Evolutionary conservation across 1,140 invertebrate genomes (phyloP).

Genomic region (Drosophila pseudoobscura): DNA sequence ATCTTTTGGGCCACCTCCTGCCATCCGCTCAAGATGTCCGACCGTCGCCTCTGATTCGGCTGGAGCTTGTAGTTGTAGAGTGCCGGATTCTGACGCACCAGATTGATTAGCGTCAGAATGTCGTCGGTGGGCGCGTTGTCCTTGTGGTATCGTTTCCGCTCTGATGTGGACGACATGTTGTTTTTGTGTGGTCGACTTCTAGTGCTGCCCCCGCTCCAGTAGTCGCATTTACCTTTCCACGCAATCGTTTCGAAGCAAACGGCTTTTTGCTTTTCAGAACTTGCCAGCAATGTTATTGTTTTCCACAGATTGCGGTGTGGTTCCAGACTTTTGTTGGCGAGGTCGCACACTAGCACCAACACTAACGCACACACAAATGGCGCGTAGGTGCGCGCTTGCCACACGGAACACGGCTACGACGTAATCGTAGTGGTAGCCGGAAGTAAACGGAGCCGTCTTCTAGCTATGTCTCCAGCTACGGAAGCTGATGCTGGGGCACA

Average conservation of each 20-base stretch:
- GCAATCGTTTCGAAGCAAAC: too few species aligned
- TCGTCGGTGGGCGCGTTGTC: conserved; percentile 78
- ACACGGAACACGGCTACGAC: too few species aligned
- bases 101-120: conserved; percentile 74
- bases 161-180: conserved; percentile 62
- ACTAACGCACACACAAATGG: not conserved
- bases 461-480: not conserved
- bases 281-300: too few species aligned
- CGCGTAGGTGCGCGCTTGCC: too few species aligned
- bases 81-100: conserved; percentile 77
- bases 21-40: conserved; percentile 75
- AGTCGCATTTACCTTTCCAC: conserved; percentile 19
- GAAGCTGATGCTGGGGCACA: not conserved
- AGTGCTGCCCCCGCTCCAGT: not conserved
- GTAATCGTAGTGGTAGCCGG: too few species aligned
- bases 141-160: conserved; percentile 82
- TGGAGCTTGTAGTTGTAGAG: conserved; percentile 81
- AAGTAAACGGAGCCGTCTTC: not conserved
- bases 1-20: conserved; percentile 72
- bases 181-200: conserved; percentile 26
- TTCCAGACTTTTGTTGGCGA: not conserved
- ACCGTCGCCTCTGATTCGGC: conserved; percentile 73
- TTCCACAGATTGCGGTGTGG: too few species aligned
- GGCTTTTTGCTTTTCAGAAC: too few species aligned
- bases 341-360: not conserved